These are phyloP conservation scores for Zoanthus sansibaricus DNA, from an alignment of 92 coral and sea anemone genomes.

Conservation along the genomic window DNA sequence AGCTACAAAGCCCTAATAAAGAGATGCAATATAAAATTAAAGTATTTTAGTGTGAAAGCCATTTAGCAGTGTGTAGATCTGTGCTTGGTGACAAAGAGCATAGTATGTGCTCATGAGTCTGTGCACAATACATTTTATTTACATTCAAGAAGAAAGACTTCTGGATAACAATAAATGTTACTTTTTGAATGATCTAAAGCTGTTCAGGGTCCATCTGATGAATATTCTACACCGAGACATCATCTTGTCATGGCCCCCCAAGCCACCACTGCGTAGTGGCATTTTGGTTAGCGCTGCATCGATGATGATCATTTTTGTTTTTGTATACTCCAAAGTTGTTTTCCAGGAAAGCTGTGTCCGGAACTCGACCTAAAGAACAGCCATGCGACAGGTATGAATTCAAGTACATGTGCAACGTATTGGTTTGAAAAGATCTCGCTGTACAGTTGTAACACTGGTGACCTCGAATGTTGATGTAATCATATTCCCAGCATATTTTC, in stretches of 20 bases:
- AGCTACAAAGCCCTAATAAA: too few species aligned
- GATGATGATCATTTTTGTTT: not conserved
- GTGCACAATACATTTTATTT: too few species aligned
- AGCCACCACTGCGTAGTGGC: conserved; percentile 40
- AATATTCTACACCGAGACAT: too few species aligned
- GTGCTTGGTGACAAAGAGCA: too few species aligned
- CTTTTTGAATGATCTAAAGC: too few species aligned
- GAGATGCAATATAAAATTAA: too few species aligned
- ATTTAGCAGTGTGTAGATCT: too few species aligned
- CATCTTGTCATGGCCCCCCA: not conserved
- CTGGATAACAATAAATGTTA: too few species aligned
- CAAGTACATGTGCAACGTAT: not conserved
- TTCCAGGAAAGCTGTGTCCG: not conserved
- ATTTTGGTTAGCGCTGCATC: conserved; percentile 16
- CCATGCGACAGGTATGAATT: not conserved
- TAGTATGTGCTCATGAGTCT: too few species aligned
- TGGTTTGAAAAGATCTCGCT: not conserved
- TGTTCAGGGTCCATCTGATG: too few species aligned
- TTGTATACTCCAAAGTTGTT: conserved; percentile 25
- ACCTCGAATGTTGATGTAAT: conserved; percentile 61
- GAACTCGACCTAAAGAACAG: not conserved
- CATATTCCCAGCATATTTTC: conserved; percentile 9
- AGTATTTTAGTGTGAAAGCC: too few species aligned
- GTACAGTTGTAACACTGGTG: conserved; percentile 1
- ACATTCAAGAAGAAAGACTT: too few species aligned